A percentile compares a stretch with the other conserved stretches of the same genome.
Evolutionary conservation across 2,888 invertebrate genomes (phyloP).

Genomic region (Empis stercorea): DNA sequence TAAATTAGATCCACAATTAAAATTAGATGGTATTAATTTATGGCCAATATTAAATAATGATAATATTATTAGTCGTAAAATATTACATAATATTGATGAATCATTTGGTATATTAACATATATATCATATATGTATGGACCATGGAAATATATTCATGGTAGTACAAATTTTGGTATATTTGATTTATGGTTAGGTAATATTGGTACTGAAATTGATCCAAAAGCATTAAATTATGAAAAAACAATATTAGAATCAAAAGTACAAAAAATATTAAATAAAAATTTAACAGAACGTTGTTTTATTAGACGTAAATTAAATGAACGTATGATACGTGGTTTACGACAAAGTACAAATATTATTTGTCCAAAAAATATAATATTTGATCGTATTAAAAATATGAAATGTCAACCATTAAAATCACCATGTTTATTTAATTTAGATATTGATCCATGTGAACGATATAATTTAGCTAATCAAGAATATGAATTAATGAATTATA

Average conservation of each 20-base stretch:
- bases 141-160: slow-evolving; percentile 19
- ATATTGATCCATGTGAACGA: slow-evolving; percentile 41
- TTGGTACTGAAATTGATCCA: slow-evolving; percentile 13
- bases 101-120: slow-evolving; percentile 36
- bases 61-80: slow-evolving; percentile 30
- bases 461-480: slow-evolving; percentile 27
- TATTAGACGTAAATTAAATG: slow-evolving; percentile 11
- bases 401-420: slow-evolving; percentile 24
- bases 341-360: slow-evolving; percentile 20
- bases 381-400: slow-evolving; percentile 6
- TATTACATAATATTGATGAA: slow-evolving; percentile 56
- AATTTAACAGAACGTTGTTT: background rate
- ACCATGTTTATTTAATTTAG: slow-evolving; percentile 40
- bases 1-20: slow-evolving; percentile 19
- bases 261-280: slow-evolving; percentile 10
- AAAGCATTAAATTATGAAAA: slow-evolving; percentile 11
- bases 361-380: slow-evolving; percentile 16
- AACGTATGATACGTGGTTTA: slow-evolving; percentile 17
- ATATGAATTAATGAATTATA: slow-evolving; percentile 19
- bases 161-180: slow-evolving; percentile 13
- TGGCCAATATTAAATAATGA: slow-evolving; percentile 50
- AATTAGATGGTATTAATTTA: slow-evolving; percentile 52
- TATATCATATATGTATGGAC: slow-evolving; percentile 13
- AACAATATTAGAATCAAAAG: slow-evolving; percentile 9
- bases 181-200: slow-evolving; percentile 15